Conservation (phyloP, 1,140 invertebrate genomes). For the Trachymyrmex cornetzi region DNA sequence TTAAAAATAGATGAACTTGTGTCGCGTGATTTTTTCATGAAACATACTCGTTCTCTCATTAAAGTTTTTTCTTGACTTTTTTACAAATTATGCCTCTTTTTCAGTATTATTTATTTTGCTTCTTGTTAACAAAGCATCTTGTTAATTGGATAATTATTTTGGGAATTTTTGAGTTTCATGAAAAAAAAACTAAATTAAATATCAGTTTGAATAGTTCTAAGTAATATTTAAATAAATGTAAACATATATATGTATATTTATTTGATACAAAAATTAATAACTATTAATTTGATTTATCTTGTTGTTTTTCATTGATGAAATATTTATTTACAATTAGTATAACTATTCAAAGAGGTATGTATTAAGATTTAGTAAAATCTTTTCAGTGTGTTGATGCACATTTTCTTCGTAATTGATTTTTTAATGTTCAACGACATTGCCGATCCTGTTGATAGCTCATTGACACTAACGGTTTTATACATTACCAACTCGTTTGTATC, state of each 20-base stretch:
- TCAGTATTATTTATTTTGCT: background rate
- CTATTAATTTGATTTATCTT: no score
- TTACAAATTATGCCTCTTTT: background rate
- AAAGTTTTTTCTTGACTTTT: background rate
- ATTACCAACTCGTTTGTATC: background rate
- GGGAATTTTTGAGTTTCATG: background rate
- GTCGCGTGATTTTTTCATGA: constrained; percentile 6
- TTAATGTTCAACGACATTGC: background rate
- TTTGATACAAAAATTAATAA: no score
- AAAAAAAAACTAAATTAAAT: no score
- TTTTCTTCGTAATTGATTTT: background rate
- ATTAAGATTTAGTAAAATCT: no score
- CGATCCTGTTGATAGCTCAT: constrained; percentile 34
- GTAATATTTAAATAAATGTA: no score
- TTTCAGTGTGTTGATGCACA: no score
- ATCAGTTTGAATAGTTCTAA: no score
- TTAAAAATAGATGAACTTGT: background rate
- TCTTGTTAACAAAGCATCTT: background rate
- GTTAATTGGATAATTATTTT: background rate
- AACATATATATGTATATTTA: no score
- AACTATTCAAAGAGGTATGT: no score
- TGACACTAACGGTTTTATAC: constrained; percentile 37
- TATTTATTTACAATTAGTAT: no score
- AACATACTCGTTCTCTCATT: background rate
- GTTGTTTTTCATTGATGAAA: no score